Base-by-base conservation (phyloP, 2,113 vertebrate genomes). In the Empidonax traillii region DNA sequence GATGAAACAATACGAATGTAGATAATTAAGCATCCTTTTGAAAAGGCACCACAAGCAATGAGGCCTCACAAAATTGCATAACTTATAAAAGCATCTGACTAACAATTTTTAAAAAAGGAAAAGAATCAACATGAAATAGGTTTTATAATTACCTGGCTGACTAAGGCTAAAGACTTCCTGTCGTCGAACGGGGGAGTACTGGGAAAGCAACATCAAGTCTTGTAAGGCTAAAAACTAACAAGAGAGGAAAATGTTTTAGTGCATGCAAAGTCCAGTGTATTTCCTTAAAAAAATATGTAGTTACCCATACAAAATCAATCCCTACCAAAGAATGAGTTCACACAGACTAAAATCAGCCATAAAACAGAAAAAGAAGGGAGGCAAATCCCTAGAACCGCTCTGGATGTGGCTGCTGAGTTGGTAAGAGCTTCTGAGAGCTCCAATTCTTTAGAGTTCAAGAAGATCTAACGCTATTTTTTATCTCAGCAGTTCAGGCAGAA, bases 141-240 rank as follows among this genome's bases (percentile, higher is more conserved):
- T 62, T 43, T 74, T 55, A 30, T 49, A 68, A 85, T 96, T 97
- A 99, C 99, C 99, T 98, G 99, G 99, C 93, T 99, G 99, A 97
- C 99, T 99, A 52, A 99, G 98, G 97, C 98, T 99, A 89, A 99
- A 99, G 87, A 99, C 99, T 97, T 99, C 99, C 88, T 97, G 97
- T 73, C 99, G 98, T 53, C 99, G 98, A 91, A 98, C 98, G 61
- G 98, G 98, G 63, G 98, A 99, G 96, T 99, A 98, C 30, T 99
- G 98, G 87, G 99, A 99, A 92, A 99, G 98, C 53, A 99, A 97
- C 96, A 99, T 98, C 96, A 99, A 96, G 94, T 99, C 99, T 92
- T 99, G 99, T 80, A 99, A 98, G 77, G 99, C 99, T 96, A 99
- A 97, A 97, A 99, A 99, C 99, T 99, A 88, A 30, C 87, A 78